Percentiles rank a stretch among this genome's conserved stretches.
Evolutionary conservation across 2,113 vertebrate genomes (phyloP).

Genomic region (Nipponia nippon): DNA sequence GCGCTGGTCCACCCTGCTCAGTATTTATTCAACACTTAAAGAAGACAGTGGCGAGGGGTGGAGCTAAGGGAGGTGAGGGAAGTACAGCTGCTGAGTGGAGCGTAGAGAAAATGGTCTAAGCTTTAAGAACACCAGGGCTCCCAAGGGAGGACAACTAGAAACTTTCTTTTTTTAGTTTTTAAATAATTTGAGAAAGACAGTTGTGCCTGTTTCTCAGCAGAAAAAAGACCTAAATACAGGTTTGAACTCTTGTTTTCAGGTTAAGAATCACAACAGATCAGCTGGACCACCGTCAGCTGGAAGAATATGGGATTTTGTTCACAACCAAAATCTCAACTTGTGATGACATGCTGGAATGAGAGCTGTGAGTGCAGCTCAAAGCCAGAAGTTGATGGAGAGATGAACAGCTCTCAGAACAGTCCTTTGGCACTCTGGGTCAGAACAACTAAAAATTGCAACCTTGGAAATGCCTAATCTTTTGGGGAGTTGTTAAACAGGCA

Average conservation of each 20-base stretch:
- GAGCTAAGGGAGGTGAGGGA: neutral
- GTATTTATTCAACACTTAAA: neutral
- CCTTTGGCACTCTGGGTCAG: neutral
- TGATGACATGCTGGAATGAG: fast-evolving
- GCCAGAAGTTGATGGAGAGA: neutral
- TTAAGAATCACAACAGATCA: neutral
- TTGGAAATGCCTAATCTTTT: neutral
- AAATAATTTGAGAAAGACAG: neutral
- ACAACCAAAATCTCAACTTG: neutral
- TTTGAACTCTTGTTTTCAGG: neutral
- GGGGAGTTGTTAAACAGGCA: neutral
- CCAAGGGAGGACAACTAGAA: neutral
- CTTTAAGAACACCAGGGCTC: neutral
- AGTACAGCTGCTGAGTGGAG: neutral
- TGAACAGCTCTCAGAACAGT: neutral
- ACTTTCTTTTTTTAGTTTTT: neutral
- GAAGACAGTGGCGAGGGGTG: neutral
- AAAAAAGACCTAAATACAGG: neutral
- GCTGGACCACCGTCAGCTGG: neutral
- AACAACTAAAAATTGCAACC: neutral
- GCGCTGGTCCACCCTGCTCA: neutral
- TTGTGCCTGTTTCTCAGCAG: neutral
- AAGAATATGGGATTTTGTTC: neutral
- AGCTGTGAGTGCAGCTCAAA: neutral
- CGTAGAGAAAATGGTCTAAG: neutral